A percentile compares a stretch with the other conserved stretches of the same genome.
Conservation (phyloP, 2,113 vertebrate genomes). For the Dipodomys stephensi region DNA sequence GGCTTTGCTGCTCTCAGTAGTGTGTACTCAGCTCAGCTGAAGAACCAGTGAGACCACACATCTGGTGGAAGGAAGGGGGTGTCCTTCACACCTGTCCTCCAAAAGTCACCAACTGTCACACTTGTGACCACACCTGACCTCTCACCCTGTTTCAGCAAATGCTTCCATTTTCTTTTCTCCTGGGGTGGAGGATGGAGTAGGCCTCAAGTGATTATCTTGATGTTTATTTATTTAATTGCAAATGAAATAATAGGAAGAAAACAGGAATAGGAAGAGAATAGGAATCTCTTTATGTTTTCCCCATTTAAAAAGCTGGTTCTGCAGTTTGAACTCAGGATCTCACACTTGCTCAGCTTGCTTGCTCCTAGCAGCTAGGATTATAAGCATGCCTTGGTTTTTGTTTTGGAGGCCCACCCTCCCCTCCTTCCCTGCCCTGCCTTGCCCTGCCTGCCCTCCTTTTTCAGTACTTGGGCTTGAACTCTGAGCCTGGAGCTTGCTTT, state of each 20-base stretch:
- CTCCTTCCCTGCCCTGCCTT: too few relatives aligned
- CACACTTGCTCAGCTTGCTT: too few relatives aligned
- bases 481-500: too few relatives aligned
- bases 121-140: fast-evolving
- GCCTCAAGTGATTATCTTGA: fast-evolving
- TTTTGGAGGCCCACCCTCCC: too few relatives aligned
- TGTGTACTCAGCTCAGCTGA: background rate
- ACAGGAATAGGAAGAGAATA: background rate
- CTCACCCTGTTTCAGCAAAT: fast-evolving
- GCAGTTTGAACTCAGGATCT: too few relatives aligned
- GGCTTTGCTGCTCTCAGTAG: fast-evolving
- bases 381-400: too few relatives aligned
- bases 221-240: background rate
- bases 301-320: too few relatives aligned
- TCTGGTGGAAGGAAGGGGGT: fast-evolving
- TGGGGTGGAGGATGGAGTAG: background rate
- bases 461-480: too few relatives aligned
- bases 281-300: background rate
- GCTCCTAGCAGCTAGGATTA: too few relatives aligned
- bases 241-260: background rate
- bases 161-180: background rate
- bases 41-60: fast-evolving
- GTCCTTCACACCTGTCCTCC: background rate
- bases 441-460: too few relatives aligned
- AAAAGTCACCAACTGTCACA: background rate